Percentiles rank a stretch among this genome's conserved stretches.
Evolutionary conservation across 1,140 invertebrate species (phyloP).

Genomic region (Solenopsis invicta): DNA sequence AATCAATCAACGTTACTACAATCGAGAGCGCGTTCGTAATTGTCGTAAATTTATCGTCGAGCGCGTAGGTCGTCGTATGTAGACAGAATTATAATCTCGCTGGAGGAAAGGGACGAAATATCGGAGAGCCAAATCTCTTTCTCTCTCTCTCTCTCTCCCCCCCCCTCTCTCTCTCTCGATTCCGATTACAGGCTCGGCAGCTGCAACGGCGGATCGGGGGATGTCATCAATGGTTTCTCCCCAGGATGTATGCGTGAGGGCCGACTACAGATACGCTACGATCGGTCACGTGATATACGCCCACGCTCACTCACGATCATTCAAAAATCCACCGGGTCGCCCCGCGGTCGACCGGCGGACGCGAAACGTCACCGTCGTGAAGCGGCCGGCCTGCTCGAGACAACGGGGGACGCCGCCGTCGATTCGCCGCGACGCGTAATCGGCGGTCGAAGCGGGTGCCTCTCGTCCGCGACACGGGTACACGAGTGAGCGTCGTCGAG

Average conservation of each 20-base stretch:
- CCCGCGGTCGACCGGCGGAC: not conserved
- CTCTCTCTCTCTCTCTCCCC: not conserved
- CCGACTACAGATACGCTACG: conserved; percentile 26
- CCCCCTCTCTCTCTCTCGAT: not conserved
- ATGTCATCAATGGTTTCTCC: conserved; percentile 28
- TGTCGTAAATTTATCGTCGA: not conserved
- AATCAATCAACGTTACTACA: not conserved
- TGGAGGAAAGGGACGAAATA: not conserved
- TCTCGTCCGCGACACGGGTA: not conserved
- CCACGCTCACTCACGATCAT: conserved; percentile 48
- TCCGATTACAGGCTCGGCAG: not conserved
- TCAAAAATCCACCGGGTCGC: conserved; percentile 43
- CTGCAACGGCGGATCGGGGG: not conserved
- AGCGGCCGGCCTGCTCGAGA: not conserved
- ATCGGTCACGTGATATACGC: conserved; percentile 54
- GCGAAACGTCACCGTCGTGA: not conserved
- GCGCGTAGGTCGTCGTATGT: not conserved
- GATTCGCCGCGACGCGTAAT: not conserved
- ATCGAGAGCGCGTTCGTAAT: not conserved
- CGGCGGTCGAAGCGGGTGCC: not conserved
- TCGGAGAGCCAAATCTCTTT: not conserved
- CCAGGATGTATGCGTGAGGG: not conserved
- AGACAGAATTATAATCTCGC: not conserved
- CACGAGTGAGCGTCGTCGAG: not conserved
- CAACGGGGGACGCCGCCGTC: not conserved